These are phyloP conservation scores for Gadopsis marmoratus DNA, from an alignment of 2,797 vertebrate species.

Conservation along the genomic window DNA sequence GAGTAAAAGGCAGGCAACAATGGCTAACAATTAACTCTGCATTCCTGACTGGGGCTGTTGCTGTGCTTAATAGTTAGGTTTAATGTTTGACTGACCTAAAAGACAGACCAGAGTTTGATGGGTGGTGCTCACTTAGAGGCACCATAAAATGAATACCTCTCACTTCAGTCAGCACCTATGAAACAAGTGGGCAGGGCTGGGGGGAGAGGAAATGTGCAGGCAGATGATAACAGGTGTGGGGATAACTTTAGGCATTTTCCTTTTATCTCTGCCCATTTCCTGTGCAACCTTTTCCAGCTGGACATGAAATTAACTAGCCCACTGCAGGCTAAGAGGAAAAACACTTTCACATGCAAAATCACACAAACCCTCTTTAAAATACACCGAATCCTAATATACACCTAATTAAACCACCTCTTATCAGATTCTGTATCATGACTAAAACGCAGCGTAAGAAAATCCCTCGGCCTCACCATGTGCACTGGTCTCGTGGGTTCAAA, in stretches of 20 bases:
- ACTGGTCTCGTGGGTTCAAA: conserved; percentile 39
- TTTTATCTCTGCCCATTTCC: conserved; percentile 62
- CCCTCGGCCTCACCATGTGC: conserved; percentile 26
- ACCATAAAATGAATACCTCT: conserved; percentile 77
- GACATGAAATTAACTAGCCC: conserved; percentile 33
- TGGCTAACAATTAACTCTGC: conserved; percentile 83
- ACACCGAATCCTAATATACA: conserved; percentile 44
- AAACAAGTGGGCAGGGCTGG: conserved; percentile 66
- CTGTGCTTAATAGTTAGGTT: conserved; percentile 74
- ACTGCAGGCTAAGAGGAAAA: conserved; percentile 38
- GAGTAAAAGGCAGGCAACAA: conserved; percentile 68
- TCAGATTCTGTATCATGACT: conserved; percentile 19
- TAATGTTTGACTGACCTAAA: conserved; percentile 83
- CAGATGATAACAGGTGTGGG: conserved; percentile 76
- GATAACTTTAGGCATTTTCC: conserved; percentile 61
- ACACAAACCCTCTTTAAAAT: conserved; percentile 47
- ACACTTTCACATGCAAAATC: conserved; percentile 52
- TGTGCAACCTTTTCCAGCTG: conserved; percentile 43
- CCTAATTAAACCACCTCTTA: conserved; percentile 51
- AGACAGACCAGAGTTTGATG: conserved; percentile 58
- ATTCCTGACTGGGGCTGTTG: conserved; percentile 76
- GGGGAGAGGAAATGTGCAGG: conserved; percentile 61
- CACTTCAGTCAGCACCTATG: conserved; percentile 70
- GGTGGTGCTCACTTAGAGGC: conserved; percentile 63
- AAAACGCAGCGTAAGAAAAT: conserved; percentile 48